A percentile compares a stretch with the other conserved stretches of the same genome.
Evolutionary conservation across 2,797 vertebrate genomes (phyloP).

Genomic region (Muscicapa striata): DNA sequence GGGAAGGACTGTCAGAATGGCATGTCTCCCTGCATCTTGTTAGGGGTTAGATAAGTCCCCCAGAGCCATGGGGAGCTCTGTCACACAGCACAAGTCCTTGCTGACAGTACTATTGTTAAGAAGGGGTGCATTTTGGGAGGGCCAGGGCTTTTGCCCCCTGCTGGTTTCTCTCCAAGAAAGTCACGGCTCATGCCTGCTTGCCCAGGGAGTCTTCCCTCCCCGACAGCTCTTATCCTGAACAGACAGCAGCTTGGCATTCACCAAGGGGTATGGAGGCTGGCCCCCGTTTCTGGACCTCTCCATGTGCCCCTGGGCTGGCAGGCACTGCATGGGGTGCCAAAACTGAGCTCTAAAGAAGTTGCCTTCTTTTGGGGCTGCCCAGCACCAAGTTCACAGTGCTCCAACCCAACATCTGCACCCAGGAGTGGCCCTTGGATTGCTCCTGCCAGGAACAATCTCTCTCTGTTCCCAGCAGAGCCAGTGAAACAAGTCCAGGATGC

Average conservation of each 20-base stretch:
- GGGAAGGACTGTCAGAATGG: constrained; percentile 6
- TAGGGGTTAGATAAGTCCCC: neutral
- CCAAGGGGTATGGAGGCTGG: neutral
- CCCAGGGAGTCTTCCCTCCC: neutral
- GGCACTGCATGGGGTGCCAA: neutral
- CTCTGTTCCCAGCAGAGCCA: neutral
- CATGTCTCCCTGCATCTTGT: neutral
- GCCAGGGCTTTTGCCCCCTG: neutral
- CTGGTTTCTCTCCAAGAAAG: constrained; percentile 40
- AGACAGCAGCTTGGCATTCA: neutral
- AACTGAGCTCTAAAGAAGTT: neutral
- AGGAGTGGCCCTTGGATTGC: neutral
- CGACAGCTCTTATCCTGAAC: neutral
- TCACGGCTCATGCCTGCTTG: neutral
- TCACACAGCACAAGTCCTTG: neutral
- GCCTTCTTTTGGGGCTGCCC: neutral
- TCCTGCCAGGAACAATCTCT: neutral
- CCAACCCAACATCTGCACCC: neutral
- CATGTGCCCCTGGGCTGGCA: neutral
- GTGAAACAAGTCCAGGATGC: neutral
- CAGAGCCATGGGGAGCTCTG: neutral
- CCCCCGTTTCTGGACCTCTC: neutral
- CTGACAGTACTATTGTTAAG: constrained; percentile 55
- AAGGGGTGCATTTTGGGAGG: neutral
- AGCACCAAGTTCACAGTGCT: neutral